These are phyloP conservation scores for Silurus lanzhouensis DNA, from an alignment of 2,797 vertebrate genomes.

Conservation along the genomic window DNA sequence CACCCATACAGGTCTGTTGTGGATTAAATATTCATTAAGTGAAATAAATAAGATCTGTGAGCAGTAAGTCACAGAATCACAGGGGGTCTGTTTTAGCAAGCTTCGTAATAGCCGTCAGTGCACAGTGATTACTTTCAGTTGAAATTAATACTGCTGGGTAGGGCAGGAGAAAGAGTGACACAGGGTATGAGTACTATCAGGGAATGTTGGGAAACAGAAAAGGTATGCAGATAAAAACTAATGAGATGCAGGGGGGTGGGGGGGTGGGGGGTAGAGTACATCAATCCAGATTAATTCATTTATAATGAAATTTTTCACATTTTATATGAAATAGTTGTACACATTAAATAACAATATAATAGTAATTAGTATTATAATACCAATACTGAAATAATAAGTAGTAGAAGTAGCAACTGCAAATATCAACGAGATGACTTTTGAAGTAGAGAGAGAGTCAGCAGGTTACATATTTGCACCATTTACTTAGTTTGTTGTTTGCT, in stretches of 20 bases:
- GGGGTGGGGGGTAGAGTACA: background rate
- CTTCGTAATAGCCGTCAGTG: constrained; percentile 45
- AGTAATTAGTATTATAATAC: background rate
- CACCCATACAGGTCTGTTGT: constrained; percentile 42
- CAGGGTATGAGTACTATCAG: background rate
- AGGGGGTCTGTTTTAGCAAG: constrained; percentile 23
- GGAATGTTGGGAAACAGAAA: background rate
- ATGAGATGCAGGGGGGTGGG: background rate
- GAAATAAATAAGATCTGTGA: constrained; percentile 34
- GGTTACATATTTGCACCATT: background rate
- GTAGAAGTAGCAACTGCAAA: background rate
- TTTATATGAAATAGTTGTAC: background rate
- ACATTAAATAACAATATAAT: background rate
- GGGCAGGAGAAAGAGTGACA: constrained; percentile 9
- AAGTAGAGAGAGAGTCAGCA: background rate
- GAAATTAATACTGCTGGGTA: constrained; percentile 43
- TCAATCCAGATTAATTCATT: background rate
- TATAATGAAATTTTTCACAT: background rate
- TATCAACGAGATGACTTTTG: background rate
- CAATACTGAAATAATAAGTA: background rate
- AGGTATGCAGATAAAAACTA: background rate
- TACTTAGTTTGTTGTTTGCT: background rate
- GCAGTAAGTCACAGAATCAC: constrained; percentile 19
- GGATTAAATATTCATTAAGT: constrained; percentile 61
- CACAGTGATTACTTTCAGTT: constrained; percentile 50